phyloP scores from a whole-genome alignment of 2,888 invertebrate species.

The Andrena minutula region DNA sequence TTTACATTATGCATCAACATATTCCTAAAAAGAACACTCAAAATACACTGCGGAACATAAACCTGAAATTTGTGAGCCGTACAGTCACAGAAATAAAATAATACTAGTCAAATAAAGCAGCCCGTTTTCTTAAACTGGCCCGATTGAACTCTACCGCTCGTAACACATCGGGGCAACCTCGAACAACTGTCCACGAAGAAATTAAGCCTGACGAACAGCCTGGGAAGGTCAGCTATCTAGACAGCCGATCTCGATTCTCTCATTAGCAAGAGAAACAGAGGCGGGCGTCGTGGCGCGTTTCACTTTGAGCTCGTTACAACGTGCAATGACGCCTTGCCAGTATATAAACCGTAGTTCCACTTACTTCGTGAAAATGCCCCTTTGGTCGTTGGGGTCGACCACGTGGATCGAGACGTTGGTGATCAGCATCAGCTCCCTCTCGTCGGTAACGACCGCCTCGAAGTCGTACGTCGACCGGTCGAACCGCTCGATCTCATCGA shows the following conservation, averaged over 20 bases:
- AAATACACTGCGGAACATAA: too few species aligned
- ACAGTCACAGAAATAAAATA: too few species aligned
- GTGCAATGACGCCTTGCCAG: constrained; percentile 28
- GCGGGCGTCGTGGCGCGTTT: constrained; percentile 45
- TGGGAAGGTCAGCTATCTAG: constrained; percentile 14
- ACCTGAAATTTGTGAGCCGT: too few species aligned
- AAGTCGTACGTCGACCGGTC: constrained; percentile 91
- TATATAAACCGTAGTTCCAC: constrained; percentile 75
- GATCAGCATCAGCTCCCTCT: constrained; percentile 89
- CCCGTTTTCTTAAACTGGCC: neutral
- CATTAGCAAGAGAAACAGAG: constrained; percentile 31
- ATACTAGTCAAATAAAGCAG: neutral
- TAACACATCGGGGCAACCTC: neutral
- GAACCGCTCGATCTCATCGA: constrained; percentile 90
- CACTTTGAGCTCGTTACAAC: constrained; percentile 66
- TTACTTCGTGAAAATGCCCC: constrained; percentile 89
- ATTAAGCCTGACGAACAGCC: constrained; percentile 5
- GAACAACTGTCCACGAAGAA: neutral
- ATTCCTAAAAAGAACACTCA: too few species aligned
- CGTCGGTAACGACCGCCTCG: constrained; percentile 91
- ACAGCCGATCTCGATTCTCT: constrained; percentile 25
- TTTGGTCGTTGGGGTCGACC: constrained; percentile 91
- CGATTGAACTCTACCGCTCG: neutral
- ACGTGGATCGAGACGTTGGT: constrained; percentile 95
- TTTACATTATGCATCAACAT: too few species aligned